Base-by-base conservation (phyloP, 2,888 invertebrate species). In the Papilio protenor region DNA sequence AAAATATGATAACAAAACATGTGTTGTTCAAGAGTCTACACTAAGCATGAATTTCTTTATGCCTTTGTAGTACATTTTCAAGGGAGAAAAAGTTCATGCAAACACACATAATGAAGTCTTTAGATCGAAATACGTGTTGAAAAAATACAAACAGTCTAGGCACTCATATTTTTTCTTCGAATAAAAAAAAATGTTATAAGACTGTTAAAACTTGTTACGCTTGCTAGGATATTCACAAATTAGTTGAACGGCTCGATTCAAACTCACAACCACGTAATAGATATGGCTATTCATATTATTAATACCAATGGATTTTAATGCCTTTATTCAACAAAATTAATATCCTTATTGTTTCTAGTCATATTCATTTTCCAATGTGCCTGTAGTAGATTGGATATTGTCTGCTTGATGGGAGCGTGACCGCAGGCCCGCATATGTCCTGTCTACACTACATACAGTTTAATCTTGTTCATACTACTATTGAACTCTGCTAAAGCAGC, bases 351-450 rank as follows among this genome's bases (percentile, higher is more conserved):
- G n/a, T 45, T 45, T 69, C 11, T 45, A 12, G n/a, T 11, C 45
- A 69, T 66, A 66, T 33, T 45, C 66, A 69, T 21, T 45, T 11
- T 69, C 12, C 66, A 40, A 66, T 66, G 40, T 14, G 40, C 11
- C 45, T 45, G 21, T 45, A 69, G 45, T 69, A 45, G 66, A 69
- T 69, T 69, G 66, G 40, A 21, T 69, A 69, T 69, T 69, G 66
- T 69, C 21, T 45, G 66, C 45, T 69, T 69, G 66, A 69, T 69
- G 45, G 21, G 14, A 69, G 10, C 4, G n/a, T 45, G 45, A 69
- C 66, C 66, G 66, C 66, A 69, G 21, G 12, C 66, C 12, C 12
- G 66, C 45, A 4, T 21, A 21, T 21, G 2, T 45, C 45, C 66
- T 45, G 66, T 18, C 14, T 52, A 52, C 18, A 49, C 16, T 52